Evolutionary conservation across 1,140 invertebrate genomes (phyloP).

Genomic region (Bombus picipes): DNA sequence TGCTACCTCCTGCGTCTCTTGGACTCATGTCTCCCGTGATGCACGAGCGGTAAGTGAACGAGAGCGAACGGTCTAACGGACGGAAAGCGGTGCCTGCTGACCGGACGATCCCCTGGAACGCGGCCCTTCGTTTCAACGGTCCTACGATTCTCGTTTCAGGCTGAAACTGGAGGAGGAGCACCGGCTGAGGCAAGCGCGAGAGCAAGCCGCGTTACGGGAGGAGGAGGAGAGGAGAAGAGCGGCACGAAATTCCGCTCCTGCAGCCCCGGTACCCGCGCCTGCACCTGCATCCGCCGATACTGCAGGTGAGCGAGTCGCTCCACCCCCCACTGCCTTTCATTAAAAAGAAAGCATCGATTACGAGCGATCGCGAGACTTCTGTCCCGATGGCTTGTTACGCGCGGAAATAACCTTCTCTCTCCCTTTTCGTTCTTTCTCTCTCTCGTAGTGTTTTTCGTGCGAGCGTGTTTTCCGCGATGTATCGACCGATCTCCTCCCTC

Average conservation of each 20-base stretch:
- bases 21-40: slow-evolving; percentile 84
- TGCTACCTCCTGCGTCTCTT: slow-evolving; percentile 81
- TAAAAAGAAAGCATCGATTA: slow-evolving; percentile 73
- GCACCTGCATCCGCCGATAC: slow-evolving; percentile 80
- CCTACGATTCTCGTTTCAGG: slow-evolving; percentile 72
- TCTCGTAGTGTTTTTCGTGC: neutral
- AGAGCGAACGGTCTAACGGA: neutral
- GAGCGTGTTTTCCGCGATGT: neutral
- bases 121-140: slow-evolving; percentile 33
- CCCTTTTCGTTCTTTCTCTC: neutral
- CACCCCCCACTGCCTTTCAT: slow-evolving; percentile 82
- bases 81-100: too few relatives aligned
- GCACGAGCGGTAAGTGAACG: slow-evolving; percentile 83
- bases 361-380: slow-evolving; percentile 52
- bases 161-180: slow-evolving; percentile 88
- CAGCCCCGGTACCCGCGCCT: slow-evolving; percentile 78
- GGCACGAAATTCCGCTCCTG: slow-evolving; percentile 82
- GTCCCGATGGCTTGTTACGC: slow-evolving; percentile 24
- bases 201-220: slow-evolving; percentile 81
- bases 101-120: neutral
- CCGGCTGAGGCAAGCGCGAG: slow-evolving; percentile 83
- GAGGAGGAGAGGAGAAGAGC: slow-evolving; percentile 84
- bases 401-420: slow-evolving; percentile 8
- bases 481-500: neutral
- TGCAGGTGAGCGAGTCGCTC: slow-evolving; percentile 82